Conservation (phyloP, 2,888 invertebrate genomes). For the Folsomia manolachei region DNA sequence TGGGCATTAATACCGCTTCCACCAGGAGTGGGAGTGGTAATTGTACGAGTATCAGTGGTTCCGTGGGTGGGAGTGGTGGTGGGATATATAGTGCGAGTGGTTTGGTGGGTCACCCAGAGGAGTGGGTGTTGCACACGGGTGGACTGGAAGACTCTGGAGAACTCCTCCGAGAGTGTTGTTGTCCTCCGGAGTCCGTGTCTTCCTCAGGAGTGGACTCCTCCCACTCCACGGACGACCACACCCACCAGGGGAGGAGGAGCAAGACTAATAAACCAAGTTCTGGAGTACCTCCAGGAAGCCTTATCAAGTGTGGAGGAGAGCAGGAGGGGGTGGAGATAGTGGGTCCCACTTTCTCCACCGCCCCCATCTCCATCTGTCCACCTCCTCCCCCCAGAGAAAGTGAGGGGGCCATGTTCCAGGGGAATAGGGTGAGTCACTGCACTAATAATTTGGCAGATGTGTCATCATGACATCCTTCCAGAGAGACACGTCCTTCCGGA, state of each 20-base stretch:
- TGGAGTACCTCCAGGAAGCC: too few relatives aligned
- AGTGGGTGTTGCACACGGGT: constrained; percentile 50
- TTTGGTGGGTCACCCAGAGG: constrained; percentile 42
- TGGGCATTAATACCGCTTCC: too few relatives aligned
- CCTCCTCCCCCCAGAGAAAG: constrained; percentile 39
- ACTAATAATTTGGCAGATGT: neutral
- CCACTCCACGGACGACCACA: too few relatives aligned
- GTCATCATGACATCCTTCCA: neutral
- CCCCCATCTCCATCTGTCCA: constrained; percentile 40
- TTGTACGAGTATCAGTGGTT: constrained; percentile 14
- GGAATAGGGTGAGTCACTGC: neutral
- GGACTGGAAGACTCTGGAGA: constrained; percentile 46
- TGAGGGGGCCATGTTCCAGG: too few relatives aligned
- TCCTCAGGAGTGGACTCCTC: constrained; percentile 12
- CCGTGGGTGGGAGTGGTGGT: neutral
- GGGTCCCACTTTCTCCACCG: neutral
- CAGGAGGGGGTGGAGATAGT: neutral
- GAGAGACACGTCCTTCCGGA: too few relatives aligned
- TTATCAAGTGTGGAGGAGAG: neutral
- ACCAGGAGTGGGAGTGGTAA: constrained; percentile 27
- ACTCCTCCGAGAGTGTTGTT: constrained; percentile 48
- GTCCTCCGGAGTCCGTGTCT: constrained; percentile 46
- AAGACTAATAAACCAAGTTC: too few relatives aligned
- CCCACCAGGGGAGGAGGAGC: too few relatives aligned
- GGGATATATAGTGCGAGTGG: neutral